A percentile compares a stretch with the other conserved stretches of the same genome.
These are phyloP conservation scores for Motacilla alba DNA, from an alignment of 2,113 vertebrate species.

Conservation along the genomic window DNA sequence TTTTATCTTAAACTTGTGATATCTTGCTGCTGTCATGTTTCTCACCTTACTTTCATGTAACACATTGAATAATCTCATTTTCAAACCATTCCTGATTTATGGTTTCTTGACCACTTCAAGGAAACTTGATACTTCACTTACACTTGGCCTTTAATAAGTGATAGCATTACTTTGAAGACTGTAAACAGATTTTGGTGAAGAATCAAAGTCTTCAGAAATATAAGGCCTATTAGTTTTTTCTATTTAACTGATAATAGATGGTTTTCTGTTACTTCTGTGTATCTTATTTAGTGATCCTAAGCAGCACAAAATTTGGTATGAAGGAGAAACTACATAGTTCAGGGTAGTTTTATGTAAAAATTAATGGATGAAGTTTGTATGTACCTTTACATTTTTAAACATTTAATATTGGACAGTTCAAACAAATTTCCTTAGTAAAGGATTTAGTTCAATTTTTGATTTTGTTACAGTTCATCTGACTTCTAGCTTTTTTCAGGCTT, in stretches of 20 bases:
- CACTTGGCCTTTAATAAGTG: conserved; percentile 20
- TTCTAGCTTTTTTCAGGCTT: background rate
- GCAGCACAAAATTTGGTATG: background rate
- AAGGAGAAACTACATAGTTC: background rate
- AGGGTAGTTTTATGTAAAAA: background rate
- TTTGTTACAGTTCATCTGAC: background rate
- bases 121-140: conserved; percentile 40
- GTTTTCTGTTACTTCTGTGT: background rate
- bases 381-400: background rate
- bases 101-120: conserved; percentile 21
- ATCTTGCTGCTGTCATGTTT: conserved; percentile 36
- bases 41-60: conserved; percentile 30
- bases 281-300: background rate
- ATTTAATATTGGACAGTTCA: background rate
- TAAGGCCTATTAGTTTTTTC: background rate
- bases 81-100: conserved; percentile 31
- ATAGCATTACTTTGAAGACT: conserved; percentile 44
- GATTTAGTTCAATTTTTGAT: background rate
- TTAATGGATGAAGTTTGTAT: background rate
- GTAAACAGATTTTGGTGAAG: conserved; percentile 54
- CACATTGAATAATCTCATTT: conserved; percentile 59
- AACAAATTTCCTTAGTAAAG: background rate
- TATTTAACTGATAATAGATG: background rate
- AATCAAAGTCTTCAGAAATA: conserved; percentile 36
- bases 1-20: conserved; percentile 64